These are phyloP conservation scores for Cirrhinus molitorella DNA, from an alignment of 2,797 vertebrate genomes.

Conservation along the genomic window DNA sequence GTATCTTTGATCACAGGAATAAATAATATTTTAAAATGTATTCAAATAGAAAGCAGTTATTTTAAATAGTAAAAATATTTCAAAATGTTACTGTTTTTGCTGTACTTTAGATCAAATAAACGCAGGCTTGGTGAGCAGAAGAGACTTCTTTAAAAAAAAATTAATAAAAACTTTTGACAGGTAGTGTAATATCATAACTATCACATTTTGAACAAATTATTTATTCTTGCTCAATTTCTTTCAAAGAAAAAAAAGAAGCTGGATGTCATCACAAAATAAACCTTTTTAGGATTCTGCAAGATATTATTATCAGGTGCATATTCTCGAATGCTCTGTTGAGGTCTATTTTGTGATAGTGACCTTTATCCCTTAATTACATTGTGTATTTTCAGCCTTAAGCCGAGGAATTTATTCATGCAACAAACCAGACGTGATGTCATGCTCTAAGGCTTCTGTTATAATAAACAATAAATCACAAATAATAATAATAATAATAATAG, in stretches of 20 bases:
- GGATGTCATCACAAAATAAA: background rate
- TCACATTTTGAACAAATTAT: background rate
- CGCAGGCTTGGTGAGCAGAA: too few species aligned
- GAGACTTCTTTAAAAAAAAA: too few species aligned
- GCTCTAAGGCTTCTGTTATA: background rate
- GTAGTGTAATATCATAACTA: too few species aligned
- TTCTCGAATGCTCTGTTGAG: background rate
- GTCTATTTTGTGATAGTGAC: conserved; percentile 4
- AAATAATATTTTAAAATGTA: too few species aligned
- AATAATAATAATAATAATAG: conserved; percentile 2
- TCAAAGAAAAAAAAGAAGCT: background rate
- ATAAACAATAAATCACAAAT: conserved; percentile 7
- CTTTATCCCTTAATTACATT: background rate
- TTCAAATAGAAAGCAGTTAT: too few species aligned
- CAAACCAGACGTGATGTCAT: background rate
- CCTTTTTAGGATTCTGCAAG: background rate
- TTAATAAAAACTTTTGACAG: too few species aligned
- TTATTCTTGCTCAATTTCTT: background rate
- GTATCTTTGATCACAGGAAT: too few species aligned
- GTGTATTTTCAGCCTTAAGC: conserved; percentile 2
- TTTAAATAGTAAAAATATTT: too few species aligned
- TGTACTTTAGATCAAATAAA: too few species aligned
- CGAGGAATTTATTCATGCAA: background rate
- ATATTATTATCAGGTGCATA: background rate
- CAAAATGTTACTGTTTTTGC: too few species aligned